phyloP scores from a whole-genome alignment of 2,113 vertebrate species.

The Alligator sinensis region DNA sequence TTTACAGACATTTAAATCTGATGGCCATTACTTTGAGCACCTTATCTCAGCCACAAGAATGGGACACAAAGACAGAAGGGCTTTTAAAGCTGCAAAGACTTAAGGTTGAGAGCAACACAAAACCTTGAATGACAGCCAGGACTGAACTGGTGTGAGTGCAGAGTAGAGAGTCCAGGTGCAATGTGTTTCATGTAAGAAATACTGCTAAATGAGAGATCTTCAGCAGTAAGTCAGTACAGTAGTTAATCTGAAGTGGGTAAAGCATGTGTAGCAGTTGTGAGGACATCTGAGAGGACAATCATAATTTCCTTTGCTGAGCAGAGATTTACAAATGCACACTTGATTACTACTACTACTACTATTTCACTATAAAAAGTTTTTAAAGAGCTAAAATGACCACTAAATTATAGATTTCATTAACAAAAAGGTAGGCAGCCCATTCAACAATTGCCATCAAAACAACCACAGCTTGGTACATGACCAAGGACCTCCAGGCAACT shows the following conservation, averaged over 20 bases:
- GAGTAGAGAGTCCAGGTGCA: not conserved
- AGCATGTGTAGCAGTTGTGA: not conserved
- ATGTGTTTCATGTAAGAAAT: not conserved
- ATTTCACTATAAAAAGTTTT: not conserved
- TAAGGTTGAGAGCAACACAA: not conserved
- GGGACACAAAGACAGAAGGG: rapidly evolving
- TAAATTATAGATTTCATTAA: not conserved
- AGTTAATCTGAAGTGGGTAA: not conserved
- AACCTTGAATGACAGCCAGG: not conserved
- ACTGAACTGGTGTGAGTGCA: not conserved
- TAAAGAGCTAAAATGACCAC: not conserved
- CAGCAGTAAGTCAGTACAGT: not conserved
- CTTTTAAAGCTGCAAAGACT: not conserved
- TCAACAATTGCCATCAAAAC: not conserved
- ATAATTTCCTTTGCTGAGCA: not conserved
- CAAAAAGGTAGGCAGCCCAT: not conserved
- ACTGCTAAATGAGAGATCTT: not conserved
- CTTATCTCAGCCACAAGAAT: not conserved
- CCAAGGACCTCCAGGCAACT: not conserved
- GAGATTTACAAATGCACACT: not conserved
- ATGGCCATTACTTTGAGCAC: not conserved
- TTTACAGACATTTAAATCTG: not conserved
- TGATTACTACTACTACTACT: not conserved
- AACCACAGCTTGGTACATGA: not conserved
- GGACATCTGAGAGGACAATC: not conserved